Percentiles rank a stretch among this genome's conserved stretches.
phyloP scores from a whole-genome alignment of 2,888 invertebrate genomes.

The Heterodera filipjevi region DNA sequence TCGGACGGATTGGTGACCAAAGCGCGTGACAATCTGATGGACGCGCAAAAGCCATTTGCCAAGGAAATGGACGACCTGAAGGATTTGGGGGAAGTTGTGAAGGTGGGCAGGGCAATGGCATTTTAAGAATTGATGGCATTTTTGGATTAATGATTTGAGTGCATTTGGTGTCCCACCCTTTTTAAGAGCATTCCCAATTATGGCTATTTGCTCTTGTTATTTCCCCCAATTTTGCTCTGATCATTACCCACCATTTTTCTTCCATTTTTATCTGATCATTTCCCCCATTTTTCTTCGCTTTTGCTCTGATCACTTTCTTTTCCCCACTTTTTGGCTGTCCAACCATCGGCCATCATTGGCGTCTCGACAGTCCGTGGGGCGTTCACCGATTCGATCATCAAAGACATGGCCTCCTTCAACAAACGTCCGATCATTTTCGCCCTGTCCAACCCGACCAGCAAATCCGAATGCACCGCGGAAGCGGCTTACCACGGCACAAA shows the following conservation, averaged over 20 bases:
- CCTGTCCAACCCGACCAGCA: constrained; percentile 94
- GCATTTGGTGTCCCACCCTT: no score
- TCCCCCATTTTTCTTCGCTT: neutral
- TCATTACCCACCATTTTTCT: no score
- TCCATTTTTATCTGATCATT: neutral
- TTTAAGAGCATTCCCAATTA: no score
- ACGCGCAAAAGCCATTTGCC: constrained; percentile 78
- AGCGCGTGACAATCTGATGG: constrained; percentile 55
- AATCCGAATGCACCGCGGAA: constrained; percentile 99
- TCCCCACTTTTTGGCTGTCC: constrained; percentile 69
- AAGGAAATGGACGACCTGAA: constrained; percentile 78
- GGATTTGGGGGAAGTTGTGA: constrained; percentile 81
- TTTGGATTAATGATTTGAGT: no score
- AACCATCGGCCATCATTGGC: constrained; percentile 92
- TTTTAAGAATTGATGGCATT: no score
- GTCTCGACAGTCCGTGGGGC: constrained; percentile 76
- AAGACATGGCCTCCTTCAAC: constrained; percentile 82
- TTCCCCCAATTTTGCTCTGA: no score
- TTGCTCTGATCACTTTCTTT: neutral
- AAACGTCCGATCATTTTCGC: constrained; percentile 91
- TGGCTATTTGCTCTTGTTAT: no score
- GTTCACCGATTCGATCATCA: constrained; percentile 84
- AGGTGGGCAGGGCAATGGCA: constrained; percentile 63
- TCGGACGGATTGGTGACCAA: constrained; percentile 90
- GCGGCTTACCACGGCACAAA: constrained; percentile 86